A percentile compares a stretch with the other conserved stretches of the same genome.
phyloP scores from a whole-genome alignment of 2,888 invertebrate species.

The Leuctra nigra region DNA sequence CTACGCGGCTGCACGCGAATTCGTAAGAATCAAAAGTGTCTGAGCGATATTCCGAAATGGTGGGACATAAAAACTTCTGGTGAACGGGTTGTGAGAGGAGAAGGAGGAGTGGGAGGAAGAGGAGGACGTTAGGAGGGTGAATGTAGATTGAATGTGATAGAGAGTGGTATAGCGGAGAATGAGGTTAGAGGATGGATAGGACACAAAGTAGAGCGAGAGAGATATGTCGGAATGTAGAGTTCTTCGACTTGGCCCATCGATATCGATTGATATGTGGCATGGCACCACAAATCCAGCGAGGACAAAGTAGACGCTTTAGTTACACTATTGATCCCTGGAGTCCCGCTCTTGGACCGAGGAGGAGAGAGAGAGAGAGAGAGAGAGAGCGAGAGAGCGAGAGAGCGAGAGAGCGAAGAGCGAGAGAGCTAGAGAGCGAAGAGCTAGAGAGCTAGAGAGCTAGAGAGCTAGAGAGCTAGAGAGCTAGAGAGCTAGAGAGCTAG shows the following conservation, averaged over 20 bases:
- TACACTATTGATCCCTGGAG: constrained; percentile 7
- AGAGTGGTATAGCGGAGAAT: constrained; percentile 5
- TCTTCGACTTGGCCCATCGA: neutral
- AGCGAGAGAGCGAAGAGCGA: too few relatives aligned
- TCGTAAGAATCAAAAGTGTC: neutral
- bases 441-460: too few relatives aligned
- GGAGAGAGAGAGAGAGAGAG: neutral
- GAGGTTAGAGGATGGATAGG: constrained; percentile 1
- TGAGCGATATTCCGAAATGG: constrained; percentile 3
- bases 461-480: too few relatives aligned
- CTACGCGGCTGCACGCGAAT: too few relatives aligned
- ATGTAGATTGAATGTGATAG: constrained; percentile 17
- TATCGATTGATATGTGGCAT: constrained; percentile 10
- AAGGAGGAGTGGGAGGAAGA: neutral
- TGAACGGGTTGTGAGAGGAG: neutral
- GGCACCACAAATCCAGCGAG: constrained; percentile 12
- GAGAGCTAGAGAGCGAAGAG: too few relatives aligned
- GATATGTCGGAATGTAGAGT: constrained; percentile 7
- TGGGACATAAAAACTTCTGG: neutral
- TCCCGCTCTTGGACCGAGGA: neutral
- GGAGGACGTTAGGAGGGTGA: neutral
- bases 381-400: neutral
- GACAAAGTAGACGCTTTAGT: constrained; percentile 13
- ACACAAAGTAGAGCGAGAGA: neutral
- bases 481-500: too few relatives aligned